These are phyloP conservation scores for Drosophila borborema DNA, from an alignment of 2,888 invertebrate species.

Conservation along the genomic window DNA sequence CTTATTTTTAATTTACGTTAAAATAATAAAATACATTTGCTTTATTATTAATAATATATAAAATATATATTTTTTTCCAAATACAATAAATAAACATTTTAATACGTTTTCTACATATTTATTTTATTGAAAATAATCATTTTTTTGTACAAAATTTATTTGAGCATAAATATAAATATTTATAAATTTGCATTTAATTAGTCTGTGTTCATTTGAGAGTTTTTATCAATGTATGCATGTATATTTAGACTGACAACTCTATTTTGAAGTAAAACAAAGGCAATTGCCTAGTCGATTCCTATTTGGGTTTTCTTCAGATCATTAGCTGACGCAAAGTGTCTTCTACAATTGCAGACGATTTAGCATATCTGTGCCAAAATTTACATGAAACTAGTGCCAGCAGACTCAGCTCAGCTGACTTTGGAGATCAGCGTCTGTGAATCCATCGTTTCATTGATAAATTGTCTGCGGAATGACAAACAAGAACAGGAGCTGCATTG, in stretches of 20 bases:
- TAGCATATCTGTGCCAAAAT: constrained; percentile 55
- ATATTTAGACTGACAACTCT: not conserved
- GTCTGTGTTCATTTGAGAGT: no score
- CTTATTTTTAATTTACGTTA: not conserved
- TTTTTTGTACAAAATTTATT: no score
- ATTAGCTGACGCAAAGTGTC: constrained; percentile 39
- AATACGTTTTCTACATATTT: no score
- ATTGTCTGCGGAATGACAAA: constrained; percentile 57
- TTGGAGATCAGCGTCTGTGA: constrained; percentile 23
- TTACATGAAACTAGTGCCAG: constrained; percentile 57
- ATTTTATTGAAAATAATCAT: no score
- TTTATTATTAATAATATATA: no score
- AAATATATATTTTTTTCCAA: no score
- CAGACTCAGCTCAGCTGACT: not conserved
- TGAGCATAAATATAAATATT: no score
- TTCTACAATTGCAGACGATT: constrained; percentile 29
- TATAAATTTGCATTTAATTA: no score
- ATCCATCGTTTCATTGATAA: constrained; percentile 80
- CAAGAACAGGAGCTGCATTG: constrained; percentile 35
- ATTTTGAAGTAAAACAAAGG: not conserved
- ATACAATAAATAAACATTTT: no score
- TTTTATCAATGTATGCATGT: no score
- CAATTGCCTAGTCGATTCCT: not conserved
- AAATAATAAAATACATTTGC: not conserved
- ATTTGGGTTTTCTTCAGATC: not conserved